phyloP scores from a whole-genome alignment of 2,888 invertebrate species.

The Mythimna ferrago region DNA sequence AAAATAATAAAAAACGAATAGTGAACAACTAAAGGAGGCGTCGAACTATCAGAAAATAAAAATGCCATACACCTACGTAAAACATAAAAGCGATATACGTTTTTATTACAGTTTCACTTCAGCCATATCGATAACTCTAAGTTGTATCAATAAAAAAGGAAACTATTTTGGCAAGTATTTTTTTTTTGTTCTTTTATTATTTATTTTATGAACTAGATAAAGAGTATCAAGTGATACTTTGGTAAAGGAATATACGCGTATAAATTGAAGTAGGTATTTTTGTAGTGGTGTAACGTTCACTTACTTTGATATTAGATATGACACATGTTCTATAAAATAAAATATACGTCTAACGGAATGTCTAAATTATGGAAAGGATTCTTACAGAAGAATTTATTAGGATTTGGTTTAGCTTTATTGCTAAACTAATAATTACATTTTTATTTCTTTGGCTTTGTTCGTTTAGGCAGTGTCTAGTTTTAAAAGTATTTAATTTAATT shows the following conservation, averaged over 20 bases:
- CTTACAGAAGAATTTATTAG: not conserved
- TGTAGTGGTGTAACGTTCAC: not conserved
- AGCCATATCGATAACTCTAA: constrained; percentile 40
- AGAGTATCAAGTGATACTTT: constrained; percentile 48
- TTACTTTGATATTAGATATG: constrained; percentile 2
- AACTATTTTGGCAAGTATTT: constrained; percentile 48
- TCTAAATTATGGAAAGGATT: not conserved
- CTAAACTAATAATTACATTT: not conserved
- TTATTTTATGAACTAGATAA: constrained; percentile 46
- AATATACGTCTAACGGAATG: too few species aligned
- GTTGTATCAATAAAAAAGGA: constrained; percentile 53
- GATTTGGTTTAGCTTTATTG: not conserved
- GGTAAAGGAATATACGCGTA: not conserved
- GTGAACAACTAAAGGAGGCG: not conserved
- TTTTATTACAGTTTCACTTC: constrained; percentile 48
- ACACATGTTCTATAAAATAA: not conserved
- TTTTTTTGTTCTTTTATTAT: constrained; percentile 62
- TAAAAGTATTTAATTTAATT: too few species aligned
- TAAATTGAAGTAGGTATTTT: constrained; percentile 1
- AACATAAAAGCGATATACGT: constrained; percentile 24
- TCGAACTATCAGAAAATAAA: constrained; percentile 37
- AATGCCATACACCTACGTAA: constrained; percentile 12
- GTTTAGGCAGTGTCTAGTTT: too few species aligned
- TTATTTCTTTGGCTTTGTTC: too few species aligned
- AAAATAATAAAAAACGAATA: not conserved